Evolutionary conservation across 2,888 invertebrate genomes (phyloP), one percentile per base, ranked within the genome.

Genomic region (Achlya flavicornis): DNA sequence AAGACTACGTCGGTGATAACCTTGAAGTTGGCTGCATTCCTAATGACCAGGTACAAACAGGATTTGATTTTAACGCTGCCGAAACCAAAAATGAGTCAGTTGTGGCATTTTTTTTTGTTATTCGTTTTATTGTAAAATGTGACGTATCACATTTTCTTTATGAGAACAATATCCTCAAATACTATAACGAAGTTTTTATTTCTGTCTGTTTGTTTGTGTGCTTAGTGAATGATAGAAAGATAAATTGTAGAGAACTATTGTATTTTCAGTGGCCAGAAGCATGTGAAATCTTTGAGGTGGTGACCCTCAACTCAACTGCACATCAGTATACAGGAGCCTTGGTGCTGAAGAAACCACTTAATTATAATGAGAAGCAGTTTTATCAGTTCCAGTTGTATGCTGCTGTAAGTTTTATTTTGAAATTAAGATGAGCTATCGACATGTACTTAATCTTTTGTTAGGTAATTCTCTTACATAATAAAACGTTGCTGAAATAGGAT

Each of bases 1-100:
- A 95, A 59, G 98, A 98, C 84, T 95, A 96, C 4, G 95, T 97
- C 12, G 98, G 98, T 0, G 96, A 97, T 65, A 96, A 95, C 74
- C 94, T 98, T 67, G 97, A 97, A 87, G 96, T 98, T 6, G 95
- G 95, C 66, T 95, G 95, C 72, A 76, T 94, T 38, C 87, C 94
- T 1, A 93, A 88, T 68, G 91, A 92, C 65, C 94, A 91, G 86
- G 93, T 92, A 74, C 68, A 16, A 16, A 38, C 16, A 38, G n/a
- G 66, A 61, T 64, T 58, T 16, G 53, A 38, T 16, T 6, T 61
- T 38, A 19, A 53, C 16, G 4, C 6, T 19, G 19, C 10, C 19
- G 19, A 19, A 19, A 53, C 48, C 14, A 53, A 53, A 53, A 53
- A 53, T 19, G 53, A 53, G 53, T 53, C 53, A 53, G 26, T 53